Base-by-base conservation (phyloP, 2,797 vertebrate species). In the Carapus acus region DNA sequence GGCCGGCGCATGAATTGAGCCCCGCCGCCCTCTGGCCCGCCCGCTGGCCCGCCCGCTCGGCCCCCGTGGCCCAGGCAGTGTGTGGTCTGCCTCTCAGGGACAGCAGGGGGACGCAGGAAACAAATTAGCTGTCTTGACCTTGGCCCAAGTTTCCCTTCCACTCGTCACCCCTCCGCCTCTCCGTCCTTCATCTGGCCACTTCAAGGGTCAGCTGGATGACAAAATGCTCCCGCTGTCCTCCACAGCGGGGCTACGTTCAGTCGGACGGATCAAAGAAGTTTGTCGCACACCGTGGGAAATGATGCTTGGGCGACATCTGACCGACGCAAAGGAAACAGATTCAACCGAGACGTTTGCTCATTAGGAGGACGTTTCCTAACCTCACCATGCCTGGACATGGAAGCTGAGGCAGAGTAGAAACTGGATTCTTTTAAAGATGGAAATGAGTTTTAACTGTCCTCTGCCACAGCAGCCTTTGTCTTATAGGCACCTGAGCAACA, bases 111-210 rank as follows among this genome's bases (percentile, higher is more conserved):
- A 83, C 58, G 61, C 82, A 83, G 86, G 86, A 86, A 85, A 87
- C 85, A 88, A 88, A 89, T 89, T 86, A 84, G 86, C 85, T 88
- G 85, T 88, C 84, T 87, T 89, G 86, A 89, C 88, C 87, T 88
- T 86, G 86, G 86, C 83, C 81, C 78, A 74, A 83, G 83, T 85
- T 86, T 86, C 76, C 78, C 69, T 82, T 82, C 80, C 74, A 79
- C 68, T 74, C 81, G 64, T 76, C 69, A 51, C 58, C 71, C 67
- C 62, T 49, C 49, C 71, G 31, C 53, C 59, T 44, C 57, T 47
- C 49, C 53, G 54, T 64, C 76, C 81, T 83, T 82, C 81, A 76
- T 83, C 75, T 75, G 62, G 77, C 80, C 69, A 85, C 87, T 88
- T 88, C 83, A 87, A 86, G 83, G 79, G 85, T 86, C 83, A 83